These are phyloP conservation scores for Phocides pigmalion DNA, from an alignment of 1,140 invertebrate genomes.

Conservation along the genomic window DNA sequence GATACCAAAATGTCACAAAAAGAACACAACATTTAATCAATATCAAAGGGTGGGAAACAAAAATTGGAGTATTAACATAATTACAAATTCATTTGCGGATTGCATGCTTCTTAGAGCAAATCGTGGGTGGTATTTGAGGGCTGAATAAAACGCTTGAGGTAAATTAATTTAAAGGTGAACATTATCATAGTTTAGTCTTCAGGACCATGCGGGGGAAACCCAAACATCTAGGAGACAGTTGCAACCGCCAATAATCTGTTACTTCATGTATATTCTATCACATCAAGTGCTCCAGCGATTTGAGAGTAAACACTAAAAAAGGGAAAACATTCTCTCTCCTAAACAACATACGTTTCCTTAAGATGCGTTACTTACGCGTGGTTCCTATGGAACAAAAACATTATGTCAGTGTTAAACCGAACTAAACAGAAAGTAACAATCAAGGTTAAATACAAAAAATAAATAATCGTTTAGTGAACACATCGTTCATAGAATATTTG, in stretches of 20 bases:
- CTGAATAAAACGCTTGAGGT: slow-evolving; percentile 42
- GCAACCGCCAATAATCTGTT: slow-evolving; percentile 34
- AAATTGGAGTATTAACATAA: slow-evolving; percentile 34
- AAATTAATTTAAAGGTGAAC: slow-evolving; percentile 27
- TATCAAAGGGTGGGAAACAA: slow-evolving; percentile 36
- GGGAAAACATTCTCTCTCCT: slow-evolving; percentile 66
- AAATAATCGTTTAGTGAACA: slow-evolving; percentile 31
- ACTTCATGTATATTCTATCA: slow-evolving; percentile 34
- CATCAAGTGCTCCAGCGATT: slow-evolving; percentile 37
- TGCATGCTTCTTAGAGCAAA: slow-evolving; percentile 50
- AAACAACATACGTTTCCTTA: slow-evolving; percentile 68
- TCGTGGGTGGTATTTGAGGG: slow-evolving; percentile 35
- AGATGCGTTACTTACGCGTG: slow-evolving; percentile 83
- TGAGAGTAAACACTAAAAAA: slow-evolving; percentile 60
- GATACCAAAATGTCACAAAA: slow-evolving; percentile 52
- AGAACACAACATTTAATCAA: slow-evolving; percentile 62
- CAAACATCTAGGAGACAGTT: slow-evolving; percentile 43
- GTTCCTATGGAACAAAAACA: slow-evolving; percentile 84
- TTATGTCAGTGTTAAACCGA: slow-evolving; percentile 70
- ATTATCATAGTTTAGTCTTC: slow-evolving; percentile 39
- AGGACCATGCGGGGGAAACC: slow-evolving; percentile 66
- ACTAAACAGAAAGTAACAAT: slow-evolving; percentile 47
- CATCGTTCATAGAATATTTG: neutral
- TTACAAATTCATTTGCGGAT: slow-evolving; percentile 26
- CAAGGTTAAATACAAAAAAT: slow-evolving; percentile 38